phyloP scores from a whole-genome alignment of 2,113 vertebrate species.

The Rhinolophus sinicus region DNA sequence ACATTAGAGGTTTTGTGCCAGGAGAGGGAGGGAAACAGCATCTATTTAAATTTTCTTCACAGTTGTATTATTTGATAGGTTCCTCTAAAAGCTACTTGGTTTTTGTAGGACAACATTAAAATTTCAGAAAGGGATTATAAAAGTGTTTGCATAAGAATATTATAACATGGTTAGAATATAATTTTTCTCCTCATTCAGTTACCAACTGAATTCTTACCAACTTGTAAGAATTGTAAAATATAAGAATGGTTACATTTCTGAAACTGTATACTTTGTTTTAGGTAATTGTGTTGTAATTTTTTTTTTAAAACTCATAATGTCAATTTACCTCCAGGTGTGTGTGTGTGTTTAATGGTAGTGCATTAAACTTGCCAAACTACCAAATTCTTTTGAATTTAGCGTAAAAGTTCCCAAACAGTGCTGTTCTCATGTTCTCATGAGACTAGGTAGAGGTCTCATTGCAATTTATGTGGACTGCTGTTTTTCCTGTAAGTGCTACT shows the following conservation, averaged over 20 bases:
- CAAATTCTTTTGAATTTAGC: not conserved
- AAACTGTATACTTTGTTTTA: slow-evolving; percentile 15
- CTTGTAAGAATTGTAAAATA: slow-evolving; percentile 28
- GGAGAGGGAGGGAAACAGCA: not conserved
- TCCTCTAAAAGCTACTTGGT: slow-evolving; percentile 8
- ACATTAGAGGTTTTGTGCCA: not conserved
- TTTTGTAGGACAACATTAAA: slow-evolving; percentile 66
- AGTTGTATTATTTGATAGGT: slow-evolving; percentile 8
- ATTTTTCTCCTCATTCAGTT: not conserved
- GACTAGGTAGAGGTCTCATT: not conserved
- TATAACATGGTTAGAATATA: slow-evolving; percentile 4
- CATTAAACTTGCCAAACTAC: not conserved
- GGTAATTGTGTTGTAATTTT: not conserved
- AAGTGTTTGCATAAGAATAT: slow-evolving; percentile 45
- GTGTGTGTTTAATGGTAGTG: not conserved
- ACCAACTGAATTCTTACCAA: not conserved
- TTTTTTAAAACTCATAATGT: not conserved
- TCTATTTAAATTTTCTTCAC: slow-evolving; percentile 11
- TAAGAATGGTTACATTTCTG: slow-evolving; percentile 14
- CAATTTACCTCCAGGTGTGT: not conserved
- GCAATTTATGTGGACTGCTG: not conserved
- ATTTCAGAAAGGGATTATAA: slow-evolving; percentile 58
- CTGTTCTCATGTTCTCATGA: not conserved
- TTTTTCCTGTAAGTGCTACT: not conserved
- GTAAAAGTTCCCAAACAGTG: not conserved